Conservation (phyloP, 2,888 invertebrate genomes). For the Idaea dimidiata region DNA sequence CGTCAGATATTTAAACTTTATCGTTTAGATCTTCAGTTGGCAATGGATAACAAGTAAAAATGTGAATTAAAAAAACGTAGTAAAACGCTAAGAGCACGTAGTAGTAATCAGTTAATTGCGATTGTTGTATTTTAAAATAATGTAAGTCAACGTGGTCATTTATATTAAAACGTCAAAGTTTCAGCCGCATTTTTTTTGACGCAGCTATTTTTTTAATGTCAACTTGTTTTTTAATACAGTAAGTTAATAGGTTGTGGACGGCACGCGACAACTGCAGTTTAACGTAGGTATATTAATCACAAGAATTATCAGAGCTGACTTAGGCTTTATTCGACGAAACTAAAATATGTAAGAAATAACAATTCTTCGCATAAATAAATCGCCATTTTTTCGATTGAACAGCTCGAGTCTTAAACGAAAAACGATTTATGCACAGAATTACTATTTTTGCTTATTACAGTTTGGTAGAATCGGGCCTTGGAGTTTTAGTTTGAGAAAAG, state of each 20-base stretch:
- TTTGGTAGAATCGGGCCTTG: too few relatives aligned
- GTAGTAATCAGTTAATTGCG: conserved; percentile 48
- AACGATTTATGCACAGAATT: too few relatives aligned
- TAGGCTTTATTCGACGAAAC: too few relatives aligned
- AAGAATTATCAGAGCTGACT: too few relatives aligned
- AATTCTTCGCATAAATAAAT: too few relatives aligned
- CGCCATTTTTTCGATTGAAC: too few relatives aligned
- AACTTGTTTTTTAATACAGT: not conserved
- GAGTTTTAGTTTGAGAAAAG: too few relatives aligned
- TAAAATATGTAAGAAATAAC: too few relatives aligned
- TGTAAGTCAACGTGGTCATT: conserved; percentile 29
- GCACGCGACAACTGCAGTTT: too few relatives aligned
- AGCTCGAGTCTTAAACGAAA: too few relatives aligned
- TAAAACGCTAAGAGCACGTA: conserved; percentile 31
- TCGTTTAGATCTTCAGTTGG: conserved; percentile 52
- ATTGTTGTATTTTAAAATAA: conserved; percentile 41
- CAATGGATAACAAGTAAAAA: conserved; percentile 43
- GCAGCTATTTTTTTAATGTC: conserved; percentile 18
- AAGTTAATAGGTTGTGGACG: not conserved
- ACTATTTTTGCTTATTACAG: too few relatives aligned
- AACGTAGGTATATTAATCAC: too few relatives aligned
- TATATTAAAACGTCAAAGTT: conserved; percentile 38
- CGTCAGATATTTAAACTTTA: conserved; percentile 44
- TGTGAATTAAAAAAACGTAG: conserved; percentile 32
- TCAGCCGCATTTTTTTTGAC: conserved; percentile 34